Evolutionary conservation across 53 echinoderm and acorn worm genomes (phyloP).

Genomic region (Patiria pectinifera): DNA sequence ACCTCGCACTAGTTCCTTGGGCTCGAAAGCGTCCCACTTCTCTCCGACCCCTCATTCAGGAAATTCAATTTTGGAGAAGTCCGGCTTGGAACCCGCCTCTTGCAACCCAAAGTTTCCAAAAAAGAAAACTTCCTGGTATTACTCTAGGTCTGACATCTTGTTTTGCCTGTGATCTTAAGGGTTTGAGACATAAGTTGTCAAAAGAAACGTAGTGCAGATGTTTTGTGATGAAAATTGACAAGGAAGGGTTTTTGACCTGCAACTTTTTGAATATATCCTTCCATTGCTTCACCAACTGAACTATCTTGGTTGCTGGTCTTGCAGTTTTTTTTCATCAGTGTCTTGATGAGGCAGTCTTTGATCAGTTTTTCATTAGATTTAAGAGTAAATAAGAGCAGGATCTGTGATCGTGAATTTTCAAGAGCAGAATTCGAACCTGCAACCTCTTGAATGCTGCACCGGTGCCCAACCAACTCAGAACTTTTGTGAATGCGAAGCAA

Average conservation of each 20-base stretch:
- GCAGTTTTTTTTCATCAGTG: too few relatives aligned
- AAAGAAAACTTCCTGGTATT: neutral
- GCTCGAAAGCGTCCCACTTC: neutral
- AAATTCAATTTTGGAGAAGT: neutral
- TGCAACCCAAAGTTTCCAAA: neutral
- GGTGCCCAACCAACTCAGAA: too few relatives aligned
- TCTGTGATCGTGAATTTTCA: too few relatives aligned
- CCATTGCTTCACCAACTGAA: too few relatives aligned
- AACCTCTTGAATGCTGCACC: too few relatives aligned
- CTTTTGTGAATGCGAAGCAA: too few relatives aligned
- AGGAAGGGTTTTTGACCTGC: neutral
- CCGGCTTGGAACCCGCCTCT: neutral
- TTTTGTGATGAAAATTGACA: neutral
- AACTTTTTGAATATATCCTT: neutral
- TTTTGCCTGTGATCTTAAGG: neutral
- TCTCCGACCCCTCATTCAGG: slow-evolving; percentile 23
- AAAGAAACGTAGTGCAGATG: neutral
- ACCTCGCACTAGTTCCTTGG: neutral
- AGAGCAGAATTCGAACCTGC: too few relatives aligned
- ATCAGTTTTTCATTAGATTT: too few relatives aligned
- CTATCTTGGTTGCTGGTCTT: too few relatives aligned
- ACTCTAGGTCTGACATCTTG: neutral
- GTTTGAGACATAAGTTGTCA: neutral
- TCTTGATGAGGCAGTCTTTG: too few relatives aligned
- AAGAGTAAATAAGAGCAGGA: too few relatives aligned